Evolutionary conservation across 2,797 vertebrate genomes (phyloP).

Genomic region (Spinus pinus): DNA sequence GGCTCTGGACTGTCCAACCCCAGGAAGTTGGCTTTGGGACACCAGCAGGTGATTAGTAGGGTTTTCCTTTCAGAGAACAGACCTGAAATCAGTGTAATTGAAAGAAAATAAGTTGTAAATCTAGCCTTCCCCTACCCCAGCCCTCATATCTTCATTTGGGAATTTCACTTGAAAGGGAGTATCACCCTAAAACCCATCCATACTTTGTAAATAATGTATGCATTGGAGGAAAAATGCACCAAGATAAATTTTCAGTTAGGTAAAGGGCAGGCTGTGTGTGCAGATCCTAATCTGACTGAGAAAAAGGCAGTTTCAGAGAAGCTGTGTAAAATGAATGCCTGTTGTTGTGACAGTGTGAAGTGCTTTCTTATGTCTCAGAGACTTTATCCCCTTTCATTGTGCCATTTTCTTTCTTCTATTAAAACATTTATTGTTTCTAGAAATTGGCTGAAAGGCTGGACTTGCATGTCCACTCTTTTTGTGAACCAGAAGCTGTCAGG

Average conservation of each 20-base stretch:
- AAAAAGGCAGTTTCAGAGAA: neutral
- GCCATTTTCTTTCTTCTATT: neutral
- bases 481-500: neutral
- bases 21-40: neutral
- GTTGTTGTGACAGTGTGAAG: neutral
- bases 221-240: neutral
- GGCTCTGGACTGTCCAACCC: neutral
- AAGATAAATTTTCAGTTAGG: neutral
- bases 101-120: neutral
- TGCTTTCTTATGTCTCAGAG: neutral
- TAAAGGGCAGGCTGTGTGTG: neutral
- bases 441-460: neutral
- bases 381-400: neutral
- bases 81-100: neutral
- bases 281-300: neutral
- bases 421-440: neutral
- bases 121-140: neutral
- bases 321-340: neutral
- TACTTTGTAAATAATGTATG: neutral
- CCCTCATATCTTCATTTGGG: neutral
- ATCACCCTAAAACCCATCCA: neutral
- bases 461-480: neutral
- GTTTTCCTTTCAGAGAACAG: neutral
- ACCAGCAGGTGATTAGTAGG: neutral
- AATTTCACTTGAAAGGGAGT: neutral